phyloP scores from a whole-genome alignment of 30 jellyfish, hydroid and myxozoan genomes.

The Aurelia aurita complex sp. Pacific region DNA sequence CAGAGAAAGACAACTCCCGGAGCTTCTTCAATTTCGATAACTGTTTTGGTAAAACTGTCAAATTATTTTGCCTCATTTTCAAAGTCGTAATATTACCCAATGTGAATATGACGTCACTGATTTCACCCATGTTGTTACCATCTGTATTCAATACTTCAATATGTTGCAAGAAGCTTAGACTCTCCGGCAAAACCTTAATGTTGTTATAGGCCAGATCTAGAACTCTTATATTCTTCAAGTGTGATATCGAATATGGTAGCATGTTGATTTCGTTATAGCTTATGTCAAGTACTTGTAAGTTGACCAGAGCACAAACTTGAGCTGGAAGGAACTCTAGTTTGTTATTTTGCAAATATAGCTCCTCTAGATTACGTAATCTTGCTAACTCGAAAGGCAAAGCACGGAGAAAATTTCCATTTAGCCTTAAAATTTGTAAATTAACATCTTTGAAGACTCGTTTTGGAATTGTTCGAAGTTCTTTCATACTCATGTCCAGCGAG shows the following conservation, averaged over 20 bases:
- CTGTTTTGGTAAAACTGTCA: slow-evolving; percentile 41
- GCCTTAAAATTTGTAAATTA: slow-evolving; percentile 32
- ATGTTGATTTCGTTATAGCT: slow-evolving; percentile 53
- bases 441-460: slow-evolving; percentile 27
- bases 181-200: slow-evolving; percentile 58
- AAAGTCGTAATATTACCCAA: slow-evolving; percentile 27
- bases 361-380: slow-evolving; percentile 50
- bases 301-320: slow-evolving; percentile 55
- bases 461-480: slow-evolving; percentile 39
- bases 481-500: slow-evolving; percentile 53
- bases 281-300: slow-evolving; percentile 53
- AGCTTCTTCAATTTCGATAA: slow-evolving; percentile 41
- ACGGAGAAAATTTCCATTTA: slow-evolving; percentile 48
- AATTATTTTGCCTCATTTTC: slow-evolving; percentile 20
- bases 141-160: slow-evolving; percentile 31
- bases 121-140: slow-evolving; percentile 34
- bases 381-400: slow-evolving; percentile 55
- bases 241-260: slow-evolving; percentile 58
- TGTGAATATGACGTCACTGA: slow-evolving; percentile 20
- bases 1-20: slow-evolving; percentile 37
- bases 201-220: slow-evolving; percentile 54
- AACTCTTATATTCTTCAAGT: slow-evolving; percentile 30
- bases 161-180: slow-evolving; percentile 31
- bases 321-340: slow-evolving; percentile 67
- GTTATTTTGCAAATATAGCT: slow-evolving; percentile 60